Conservation (phyloP, 2,797 vertebrate species). For the Capromys pilorides region DNA sequence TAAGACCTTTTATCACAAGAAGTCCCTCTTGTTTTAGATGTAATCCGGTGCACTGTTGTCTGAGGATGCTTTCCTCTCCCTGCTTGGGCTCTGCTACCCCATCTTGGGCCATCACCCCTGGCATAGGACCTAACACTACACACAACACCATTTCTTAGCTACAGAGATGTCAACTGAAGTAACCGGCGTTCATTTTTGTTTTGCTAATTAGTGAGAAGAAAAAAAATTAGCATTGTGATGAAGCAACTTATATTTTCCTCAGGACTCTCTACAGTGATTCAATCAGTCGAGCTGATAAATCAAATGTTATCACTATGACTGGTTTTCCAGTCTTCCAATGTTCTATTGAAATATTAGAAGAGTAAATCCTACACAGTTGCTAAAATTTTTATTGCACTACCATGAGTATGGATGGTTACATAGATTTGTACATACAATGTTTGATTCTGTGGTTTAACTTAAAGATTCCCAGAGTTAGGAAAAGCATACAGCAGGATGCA, state of each 20-base stretch:
- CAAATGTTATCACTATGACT: neutral
- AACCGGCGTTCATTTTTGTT: neutral
- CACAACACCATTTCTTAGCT: neutral
- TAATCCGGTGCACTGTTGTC: neutral
- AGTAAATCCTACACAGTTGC: neutral
- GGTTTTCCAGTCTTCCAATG: conserved; percentile 20
- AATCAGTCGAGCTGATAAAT: neutral
- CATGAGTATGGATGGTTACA: neutral
- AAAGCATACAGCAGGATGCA: neutral
- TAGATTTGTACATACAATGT: neutral
- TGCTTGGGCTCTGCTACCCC: neutral
- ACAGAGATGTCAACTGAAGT: neutral
- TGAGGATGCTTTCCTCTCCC: neutral
- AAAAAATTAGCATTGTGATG: neutral
- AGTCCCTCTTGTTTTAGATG: neutral
- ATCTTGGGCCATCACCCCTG: neutral
- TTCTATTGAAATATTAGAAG: neutral
- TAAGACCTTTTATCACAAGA: neutral
- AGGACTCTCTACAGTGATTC: neutral
- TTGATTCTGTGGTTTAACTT: neutral
- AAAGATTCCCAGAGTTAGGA: neutral
- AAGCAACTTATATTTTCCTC: neutral
- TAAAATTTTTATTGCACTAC: neutral
- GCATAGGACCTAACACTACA: neutral
- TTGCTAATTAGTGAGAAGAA: neutral